Evolutionary conservation across 2,797 vertebrate species (phyloP), one percentile per base, ranked within the genome.

Genomic region (Aldrovandia affinis): DNA sequence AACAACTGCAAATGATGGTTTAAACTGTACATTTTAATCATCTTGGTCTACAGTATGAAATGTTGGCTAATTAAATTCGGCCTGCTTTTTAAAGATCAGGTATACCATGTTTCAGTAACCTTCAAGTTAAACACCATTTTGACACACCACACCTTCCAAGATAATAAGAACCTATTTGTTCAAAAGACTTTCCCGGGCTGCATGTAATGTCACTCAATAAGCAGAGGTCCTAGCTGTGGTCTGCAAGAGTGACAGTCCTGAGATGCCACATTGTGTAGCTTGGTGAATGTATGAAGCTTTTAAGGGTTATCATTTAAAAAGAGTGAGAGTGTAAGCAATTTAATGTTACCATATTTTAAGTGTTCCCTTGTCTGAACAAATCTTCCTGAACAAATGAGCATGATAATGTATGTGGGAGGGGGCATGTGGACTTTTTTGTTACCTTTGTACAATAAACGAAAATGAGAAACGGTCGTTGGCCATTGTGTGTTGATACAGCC

Each of bases 371-470:
- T 87, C 84, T 89, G 63, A 89, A n/a, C n/a, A n/a, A 90, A 92
- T 89, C 85, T 25, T 90, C 86, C 88, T 92, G 89, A 91, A 89
- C 85, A 87, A 90, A 88, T 90, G 75, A 87, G 42, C 28, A 63
- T 78, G 75, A 47, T 20, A 44, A 20, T 50, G 61, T 57, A 65
- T 25, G 12, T 54, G 50, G 15, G 52, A 42, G 82, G 80, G 63
- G 50, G 14, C 83, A 88, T 94, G 89, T 90, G 89, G 88, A 90
- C 86, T 86, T 30, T 86, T 81, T 20, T 0, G 6, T 84, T 90
- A 89, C 33, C 80, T 86, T 90, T 89, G 83, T 84, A 89, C 81
- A 94, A 95, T 95, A 95, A 95, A 95, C 91, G 83, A 83, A 42
- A 81, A 33, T 83, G 85, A 81, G 59, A 92, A 90, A 88, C 89